Evolutionary conservation across 2,113 vertebrate genomes (phyloP).

Genomic region (Tupaia tana): DNA sequence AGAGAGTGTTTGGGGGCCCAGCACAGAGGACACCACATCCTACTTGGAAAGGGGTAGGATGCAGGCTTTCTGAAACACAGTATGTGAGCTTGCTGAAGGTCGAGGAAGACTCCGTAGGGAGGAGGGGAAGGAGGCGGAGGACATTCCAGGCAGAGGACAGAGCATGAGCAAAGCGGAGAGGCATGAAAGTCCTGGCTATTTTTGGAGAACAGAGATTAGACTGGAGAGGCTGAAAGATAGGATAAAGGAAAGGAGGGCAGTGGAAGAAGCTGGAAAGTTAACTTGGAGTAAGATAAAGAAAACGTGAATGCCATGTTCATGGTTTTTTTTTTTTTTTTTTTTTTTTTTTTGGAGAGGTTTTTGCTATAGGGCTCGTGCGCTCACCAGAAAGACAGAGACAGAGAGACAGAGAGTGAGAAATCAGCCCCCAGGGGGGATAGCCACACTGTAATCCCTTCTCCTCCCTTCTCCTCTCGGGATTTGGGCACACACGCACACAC

Average conservation of each 20-base stretch:
- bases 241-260: constrained; percentile 29
- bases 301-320: background rate
- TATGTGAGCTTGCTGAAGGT: constrained; percentile 25
- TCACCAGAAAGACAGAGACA: no score
- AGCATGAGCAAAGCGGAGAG: constrained; percentile 75
- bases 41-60: background rate
- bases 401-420: no score
- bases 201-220: constrained; percentile 78
- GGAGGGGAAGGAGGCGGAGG: constrained; percentile 61
- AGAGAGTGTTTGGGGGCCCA: background rate
- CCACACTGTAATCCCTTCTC: no score
- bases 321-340: no score
- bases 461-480: no score
- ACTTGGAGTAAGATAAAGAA: constrained; percentile 51
- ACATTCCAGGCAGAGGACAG: constrained; percentile 70
- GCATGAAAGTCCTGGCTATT: constrained; percentile 75
- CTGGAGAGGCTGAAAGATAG: constrained; percentile 68
- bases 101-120: constrained; percentile 36
- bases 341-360: no score
- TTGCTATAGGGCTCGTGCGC: no score
- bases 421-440: no score
- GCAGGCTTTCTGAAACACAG: background rate
- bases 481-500: no score
- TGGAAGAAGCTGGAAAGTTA: constrained; percentile 51
- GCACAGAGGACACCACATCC: background rate